Base-by-base conservation (phyloP, 2,797 vertebrate genomes). In the Nothura maculosa region DNA sequence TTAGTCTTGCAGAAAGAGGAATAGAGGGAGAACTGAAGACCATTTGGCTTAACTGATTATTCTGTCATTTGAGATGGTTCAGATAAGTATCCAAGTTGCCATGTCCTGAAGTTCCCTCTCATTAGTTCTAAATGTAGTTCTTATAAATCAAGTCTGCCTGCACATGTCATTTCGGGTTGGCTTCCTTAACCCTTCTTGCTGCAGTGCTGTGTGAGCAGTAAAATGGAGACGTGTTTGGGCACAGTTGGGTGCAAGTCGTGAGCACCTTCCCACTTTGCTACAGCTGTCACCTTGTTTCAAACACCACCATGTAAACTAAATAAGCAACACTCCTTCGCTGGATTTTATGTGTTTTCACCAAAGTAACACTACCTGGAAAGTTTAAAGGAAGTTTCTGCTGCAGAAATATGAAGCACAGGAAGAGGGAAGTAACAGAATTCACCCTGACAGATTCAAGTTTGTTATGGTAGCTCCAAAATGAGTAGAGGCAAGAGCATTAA, bases 401-500 rank as follows among this genome's bases (percentile, higher is more conserved):
- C 60, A 89, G 58, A 92, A 81, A 73, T 75, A 30, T 32, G 57
- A 92, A 95, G 68, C 4, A 32, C 22, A 12, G 16, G 55, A 92
- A 73, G 12, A 36, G 40, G 27, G 75, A 89, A 88, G 72, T 75
- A n/a, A 69, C 73, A 88, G 66, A 81, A 89, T 90, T 87, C 85
- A 89, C 62, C 91, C 62, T 14, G 20, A 24, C 34, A 34, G 67
- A 74, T 96, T 96, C 96, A 66, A 96, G 85, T 28, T 68, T 94
- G 28, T 64, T 64, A 28, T 19, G 52, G 66, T 93, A 82, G 58
- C 36, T 78, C 85, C 94, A n/a, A 67, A 94, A 86, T 78, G 84
- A 93, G 81, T 75, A 86, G 90, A 86, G 60, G 57, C 78, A 66
- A 55, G 90, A 93, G 64, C 86, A 95, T 96, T 95, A 92, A 95